Conservation (phyloP, 2,888 invertebrate species). For the Aphrophora alni region DNA sequence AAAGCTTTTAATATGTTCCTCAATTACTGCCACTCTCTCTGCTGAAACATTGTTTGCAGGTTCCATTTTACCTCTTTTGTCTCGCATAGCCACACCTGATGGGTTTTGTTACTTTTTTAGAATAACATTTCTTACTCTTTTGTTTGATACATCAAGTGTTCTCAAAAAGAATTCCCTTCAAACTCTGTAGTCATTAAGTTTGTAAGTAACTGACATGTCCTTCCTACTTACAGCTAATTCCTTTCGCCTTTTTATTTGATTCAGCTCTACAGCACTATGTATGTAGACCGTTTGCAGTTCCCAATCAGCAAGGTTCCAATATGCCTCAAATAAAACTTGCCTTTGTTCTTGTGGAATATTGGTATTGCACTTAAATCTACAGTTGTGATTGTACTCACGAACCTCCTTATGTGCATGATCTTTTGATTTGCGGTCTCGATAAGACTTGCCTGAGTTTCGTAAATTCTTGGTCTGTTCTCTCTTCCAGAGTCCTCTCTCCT, state of each 20-base stretch:
- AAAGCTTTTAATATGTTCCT: conserved; percentile 20
- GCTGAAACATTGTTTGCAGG: conserved; percentile 17
- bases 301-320: conserved; percentile 16
- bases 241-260: neutral
- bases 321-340: neutral
- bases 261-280: conserved; percentile 9
- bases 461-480: neutral
- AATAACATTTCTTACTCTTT: conserved; percentile 18
- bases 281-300: conserved; percentile 25
- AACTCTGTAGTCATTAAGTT: conserved; percentile 19
- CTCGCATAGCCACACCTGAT: conserved; percentile 3
- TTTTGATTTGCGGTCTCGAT: neutral
- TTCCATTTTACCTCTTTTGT: conserved; percentile 26
- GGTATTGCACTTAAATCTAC: neutral
- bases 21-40: conserved; percentile 11
- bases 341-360: neutral
- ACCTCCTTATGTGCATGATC: neutral
- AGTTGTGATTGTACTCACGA: neutral
- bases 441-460: neutral
- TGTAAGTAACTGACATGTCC: neutral
- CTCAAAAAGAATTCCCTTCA: conserved; percentile 18
- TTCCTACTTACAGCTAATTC: neutral
- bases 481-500: neutral
- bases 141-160: conserved; percentile 27
- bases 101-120: conserved; percentile 14